A percentile compares a stretch with the other conserved stretches of the same genome.
These are phyloP conservation scores for Drosophila nebulosa DNA, from an alignment of 1,140 invertebrate species.

Conservation along the genomic window DNA sequence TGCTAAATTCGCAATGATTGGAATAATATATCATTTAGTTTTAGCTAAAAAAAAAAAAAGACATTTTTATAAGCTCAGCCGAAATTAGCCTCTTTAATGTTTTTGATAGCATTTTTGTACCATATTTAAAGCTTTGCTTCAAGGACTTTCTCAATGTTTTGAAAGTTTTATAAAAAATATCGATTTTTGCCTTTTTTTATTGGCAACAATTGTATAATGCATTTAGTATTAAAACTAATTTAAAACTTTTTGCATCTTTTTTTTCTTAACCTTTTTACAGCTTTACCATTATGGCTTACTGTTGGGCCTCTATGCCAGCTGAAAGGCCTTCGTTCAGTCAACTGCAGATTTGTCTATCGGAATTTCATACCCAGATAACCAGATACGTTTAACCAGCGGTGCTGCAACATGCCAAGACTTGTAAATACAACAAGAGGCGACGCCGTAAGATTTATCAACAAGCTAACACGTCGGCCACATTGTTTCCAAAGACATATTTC, in stretches of 20 bases:
- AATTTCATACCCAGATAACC: conserved; percentile 90
- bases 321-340: conserved; percentile 93
- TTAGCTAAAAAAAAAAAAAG: too few species aligned
- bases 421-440: conserved; percentile 73
- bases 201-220: too few species aligned
- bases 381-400: conserved; percentile 86
- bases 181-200: too few species aligned
- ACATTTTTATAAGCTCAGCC: too few species aligned
- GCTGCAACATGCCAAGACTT: conserved; percentile 73
- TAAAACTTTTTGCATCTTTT: background rate
- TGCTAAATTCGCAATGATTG: too few species aligned
- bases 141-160: too few species aligned
- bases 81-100: too few species aligned
- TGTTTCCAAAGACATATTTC: conserved; percentile 78
- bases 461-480: conserved; percentile 52
- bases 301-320: conserved; percentile 93
- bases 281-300: conserved; percentile 96
- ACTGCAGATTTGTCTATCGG: conserved; percentile 91
- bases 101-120: too few species aligned
- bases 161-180: too few species aligned
- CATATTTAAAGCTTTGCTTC: too few species aligned
- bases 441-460: conserved; percentile 68
- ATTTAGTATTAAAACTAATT: background rate
- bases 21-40: too few species aligned
- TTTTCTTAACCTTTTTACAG: conserved; percentile 81